phyloP scores from a whole-genome alignment of 2,113 vertebrate species.

The Mirza zaza region DNA sequence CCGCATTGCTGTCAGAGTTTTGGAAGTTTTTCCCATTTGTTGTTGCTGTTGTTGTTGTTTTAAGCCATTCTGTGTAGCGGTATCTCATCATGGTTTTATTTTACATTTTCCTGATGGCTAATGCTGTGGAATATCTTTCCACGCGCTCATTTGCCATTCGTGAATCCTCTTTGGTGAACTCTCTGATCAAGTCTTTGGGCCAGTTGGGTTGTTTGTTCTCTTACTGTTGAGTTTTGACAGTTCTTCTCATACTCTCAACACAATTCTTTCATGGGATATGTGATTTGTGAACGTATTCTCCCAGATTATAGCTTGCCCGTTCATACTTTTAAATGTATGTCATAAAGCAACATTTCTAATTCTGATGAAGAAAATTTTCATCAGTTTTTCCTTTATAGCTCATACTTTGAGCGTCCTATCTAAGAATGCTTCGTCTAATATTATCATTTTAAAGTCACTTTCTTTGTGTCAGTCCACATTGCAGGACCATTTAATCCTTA shows the following conservation, averaged over 20 bases:
- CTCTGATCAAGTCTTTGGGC: not conserved
- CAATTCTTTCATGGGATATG: not conserved
- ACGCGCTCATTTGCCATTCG: not conserved
- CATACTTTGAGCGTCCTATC: not conserved
- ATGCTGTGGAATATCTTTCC: not conserved
- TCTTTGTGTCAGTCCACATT: not conserved
- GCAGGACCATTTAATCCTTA: not conserved
- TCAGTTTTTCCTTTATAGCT: not conserved
- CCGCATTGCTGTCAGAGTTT: not conserved
- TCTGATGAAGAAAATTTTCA: not conserved
- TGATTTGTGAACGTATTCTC: not conserved
- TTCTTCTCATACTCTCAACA: not conserved
- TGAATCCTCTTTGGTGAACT: not conserved
- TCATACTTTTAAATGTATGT: not conserved
- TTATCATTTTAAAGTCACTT: not conserved
- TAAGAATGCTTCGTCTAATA: not conserved
- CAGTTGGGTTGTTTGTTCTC: not conserved
- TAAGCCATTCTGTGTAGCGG: not conserved
- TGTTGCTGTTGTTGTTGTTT: not conserved
- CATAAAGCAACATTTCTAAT: not conserved
- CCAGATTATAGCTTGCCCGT: not conserved
- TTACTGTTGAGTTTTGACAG: not conserved
- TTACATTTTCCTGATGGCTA: not conserved
- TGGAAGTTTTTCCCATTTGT: not conserved
- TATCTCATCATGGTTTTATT: not conserved